A percentile compares a stretch with the other conserved stretches of the same genome.
Conservation (phyloP, 92 coral and sea anemone genomes). For the Desmophyllum pertusum region DNA sequence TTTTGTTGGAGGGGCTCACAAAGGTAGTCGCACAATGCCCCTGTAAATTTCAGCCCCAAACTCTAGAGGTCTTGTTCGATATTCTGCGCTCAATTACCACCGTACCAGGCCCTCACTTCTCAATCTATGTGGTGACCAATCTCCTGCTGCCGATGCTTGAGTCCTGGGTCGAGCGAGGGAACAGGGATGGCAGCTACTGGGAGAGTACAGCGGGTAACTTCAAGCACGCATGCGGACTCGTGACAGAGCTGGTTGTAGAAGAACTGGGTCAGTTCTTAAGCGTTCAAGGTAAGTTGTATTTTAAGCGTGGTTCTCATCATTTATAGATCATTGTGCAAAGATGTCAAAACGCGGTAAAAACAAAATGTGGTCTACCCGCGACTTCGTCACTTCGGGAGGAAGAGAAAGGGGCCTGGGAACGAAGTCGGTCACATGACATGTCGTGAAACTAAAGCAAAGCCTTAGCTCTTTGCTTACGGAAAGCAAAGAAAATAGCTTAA, state of each 20-base stretch:
- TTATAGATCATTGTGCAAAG: no score
- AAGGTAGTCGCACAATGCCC: slow-evolving; percentile 97
- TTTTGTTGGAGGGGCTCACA: slow-evolving; percentile 95
- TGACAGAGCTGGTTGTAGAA: slow-evolving; percentile 93
- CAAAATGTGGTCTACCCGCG: no score
- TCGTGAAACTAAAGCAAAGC: neutral
- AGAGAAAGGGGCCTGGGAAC: no score
- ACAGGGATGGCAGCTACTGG: slow-evolving; percentile 90
- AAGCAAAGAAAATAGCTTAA: no score
- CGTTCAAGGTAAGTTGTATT: slow-evolving; percentile 75
- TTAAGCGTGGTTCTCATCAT: neutral
- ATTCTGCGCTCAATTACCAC: slow-evolving; percentile 87
- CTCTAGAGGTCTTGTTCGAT: slow-evolving; percentile 93
- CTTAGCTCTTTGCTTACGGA: no score
- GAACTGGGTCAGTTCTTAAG: slow-evolving; percentile 91
- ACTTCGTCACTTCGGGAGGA: no score
- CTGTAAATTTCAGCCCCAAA: slow-evolving; percentile 96
- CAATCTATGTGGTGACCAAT: slow-evolving; percentile 89
- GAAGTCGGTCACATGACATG: neutral
- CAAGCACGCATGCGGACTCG: slow-evolving; percentile 99
- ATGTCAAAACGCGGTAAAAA: neutral
- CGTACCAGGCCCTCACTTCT: slow-evolving; percentile 97
- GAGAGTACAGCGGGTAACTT: slow-evolving; percentile 98
- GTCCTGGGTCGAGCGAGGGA: slow-evolving; percentile 95
- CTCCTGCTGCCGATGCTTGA: slow-evolving; percentile 94